Evolutionary conservation across 37 sponge, comb jelly and placozoan genomes (phyloP).

Genomic region (Beroe ovata): DNA sequence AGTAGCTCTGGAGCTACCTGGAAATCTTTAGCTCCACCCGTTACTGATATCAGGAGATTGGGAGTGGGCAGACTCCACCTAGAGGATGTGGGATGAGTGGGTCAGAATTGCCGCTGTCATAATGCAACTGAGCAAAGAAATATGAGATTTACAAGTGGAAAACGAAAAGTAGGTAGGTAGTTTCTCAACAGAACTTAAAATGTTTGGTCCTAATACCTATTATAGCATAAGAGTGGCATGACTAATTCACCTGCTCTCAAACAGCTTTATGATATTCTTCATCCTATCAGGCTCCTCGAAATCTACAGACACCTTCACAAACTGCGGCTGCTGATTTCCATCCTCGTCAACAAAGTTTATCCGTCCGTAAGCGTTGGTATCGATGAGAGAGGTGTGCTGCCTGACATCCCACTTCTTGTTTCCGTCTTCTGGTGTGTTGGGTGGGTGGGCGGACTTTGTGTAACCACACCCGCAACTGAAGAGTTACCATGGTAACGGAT

Average conservation of each 20-base stretch:
- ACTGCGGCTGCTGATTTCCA: constrained; percentile 51
- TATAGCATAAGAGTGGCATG: no score
- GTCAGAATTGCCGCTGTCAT: no score
- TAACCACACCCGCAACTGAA: constrained; percentile 49
- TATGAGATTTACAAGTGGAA: no score
- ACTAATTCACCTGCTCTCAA: constrained; percentile 50
- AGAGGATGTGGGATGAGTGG: background rate
- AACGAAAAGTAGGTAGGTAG: no score
- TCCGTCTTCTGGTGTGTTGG: background rate
- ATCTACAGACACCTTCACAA: constrained; percentile 10
- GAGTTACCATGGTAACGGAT: background rate
- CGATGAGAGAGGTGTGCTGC: background rate
- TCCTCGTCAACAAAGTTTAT: constrained; percentile 52
- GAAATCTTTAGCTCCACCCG: constrained; percentile 61
- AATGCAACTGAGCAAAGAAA: no score
- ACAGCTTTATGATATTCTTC: constrained; percentile 14
- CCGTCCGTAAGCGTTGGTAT: constrained; percentile 24
- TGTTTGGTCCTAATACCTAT: no score
- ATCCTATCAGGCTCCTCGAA: constrained; percentile 11
- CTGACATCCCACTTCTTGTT: constrained; percentile 22
- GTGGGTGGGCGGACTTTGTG: background rate
- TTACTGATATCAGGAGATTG: constrained; percentile 49
- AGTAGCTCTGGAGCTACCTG: constrained; percentile 26
- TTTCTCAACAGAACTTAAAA: no score
- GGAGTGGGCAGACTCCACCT: constrained; percentile 53